Base-by-base conservation (phyloP, 1,140 invertebrate species). In the Mesaphorura yosii region DNA sequence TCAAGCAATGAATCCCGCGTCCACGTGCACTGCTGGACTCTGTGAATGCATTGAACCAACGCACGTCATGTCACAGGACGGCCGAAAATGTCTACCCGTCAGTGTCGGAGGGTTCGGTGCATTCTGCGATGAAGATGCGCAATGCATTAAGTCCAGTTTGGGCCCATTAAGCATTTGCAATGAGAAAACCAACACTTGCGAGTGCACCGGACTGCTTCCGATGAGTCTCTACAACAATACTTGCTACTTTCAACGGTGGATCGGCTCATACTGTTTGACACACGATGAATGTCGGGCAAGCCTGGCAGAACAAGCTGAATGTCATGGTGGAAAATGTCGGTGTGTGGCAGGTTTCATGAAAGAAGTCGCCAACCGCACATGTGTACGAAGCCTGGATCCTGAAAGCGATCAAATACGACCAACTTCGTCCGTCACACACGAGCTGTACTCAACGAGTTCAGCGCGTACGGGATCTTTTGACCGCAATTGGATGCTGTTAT, bases 61-160 rank as follows among this genome's bases (percentile, higher is more conserved):
- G 23, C 48, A 57, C 25, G 48, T 57, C 3, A 28, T 26, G 4
- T 57, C 53, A 29, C 17, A 51, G 17, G 60, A 62, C 45, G 50
- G 54, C 15, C 47, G 54, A 31, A 56, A 59, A 54, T 62, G 60
- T 29, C 34, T 62, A 23, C 37, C 53, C 44, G 57, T 62, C 50
- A 54, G 38, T 22, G 26, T 20, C 14, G 44, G 41, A n/a, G 60
- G 60, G n/a, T 27, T 57, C 1, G 20, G 53, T 22, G 57, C 54
- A 10, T 22, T 39, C n/a, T 62, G 60, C 29, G 57, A 59, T 45
- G 60, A 62, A 48, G 57, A 62, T 31, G 25, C 6, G 1, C 60
- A 62, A 28, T 62, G 60, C 29, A 48, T 19, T 20, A 39, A 45
- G 29, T 53, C 53, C 5, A 31, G 25, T 25, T 25, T 59, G 15